Percentiles rank a stretch among this genome's conserved stretches.
Evolutionary conservation across 1,140 invertebrate species (phyloP).

Genomic region (Maniola jurtina): DNA sequence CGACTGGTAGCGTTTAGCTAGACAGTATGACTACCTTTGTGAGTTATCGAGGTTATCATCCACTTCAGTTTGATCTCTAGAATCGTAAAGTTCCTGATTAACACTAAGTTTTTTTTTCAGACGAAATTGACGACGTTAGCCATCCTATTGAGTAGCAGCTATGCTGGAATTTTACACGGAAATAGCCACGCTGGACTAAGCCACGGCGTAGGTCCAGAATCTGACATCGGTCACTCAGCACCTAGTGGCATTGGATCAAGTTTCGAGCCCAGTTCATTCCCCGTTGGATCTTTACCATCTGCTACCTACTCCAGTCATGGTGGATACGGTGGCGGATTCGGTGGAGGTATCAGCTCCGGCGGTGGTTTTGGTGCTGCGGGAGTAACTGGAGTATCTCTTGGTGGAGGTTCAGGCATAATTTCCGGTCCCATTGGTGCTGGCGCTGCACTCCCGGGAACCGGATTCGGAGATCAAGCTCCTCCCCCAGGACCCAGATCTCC

Average conservation of each 20-base stretch:
- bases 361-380: slow-evolving; percentile 29
- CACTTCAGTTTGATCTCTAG: background rate
- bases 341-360: slow-evolving; percentile 4
- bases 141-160: slow-evolving; percentile 58
- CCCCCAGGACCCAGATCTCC: slow-evolving; percentile 59
- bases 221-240: slow-evolving; percentile 29
- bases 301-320: slow-evolving; percentile 50
- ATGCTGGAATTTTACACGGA: slow-evolving; percentile 53
- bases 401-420: slow-evolving; percentile 4
- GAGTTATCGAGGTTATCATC: slow-evolving; percentile 40
- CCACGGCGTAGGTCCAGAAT: slow-evolving; percentile 32
- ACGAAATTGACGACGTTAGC: slow-evolving; percentile 63
- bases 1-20: slow-evolving; percentile 74
- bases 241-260: slow-evolving; percentile 43
- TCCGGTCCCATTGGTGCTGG: slow-evolving; percentile 19
- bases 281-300: slow-evolving; percentile 62
- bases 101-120: slow-evolving; percentile 48
- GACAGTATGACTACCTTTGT: slow-evolving; percentile 72
- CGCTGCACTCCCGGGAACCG: slow-evolving; percentile 28
- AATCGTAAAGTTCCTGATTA: background rate
- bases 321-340: slow-evolving; percentile 24
- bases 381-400: slow-evolving; percentile 22
- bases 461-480: slow-evolving; percentile 39
- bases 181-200: slow-evolving; percentile 26
- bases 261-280: slow-evolving; percentile 65